These are phyloP conservation scores for Agonopterix arenella DNA, from an alignment of 2,888 invertebrate genomes.

Conservation along the genomic window DNA sequence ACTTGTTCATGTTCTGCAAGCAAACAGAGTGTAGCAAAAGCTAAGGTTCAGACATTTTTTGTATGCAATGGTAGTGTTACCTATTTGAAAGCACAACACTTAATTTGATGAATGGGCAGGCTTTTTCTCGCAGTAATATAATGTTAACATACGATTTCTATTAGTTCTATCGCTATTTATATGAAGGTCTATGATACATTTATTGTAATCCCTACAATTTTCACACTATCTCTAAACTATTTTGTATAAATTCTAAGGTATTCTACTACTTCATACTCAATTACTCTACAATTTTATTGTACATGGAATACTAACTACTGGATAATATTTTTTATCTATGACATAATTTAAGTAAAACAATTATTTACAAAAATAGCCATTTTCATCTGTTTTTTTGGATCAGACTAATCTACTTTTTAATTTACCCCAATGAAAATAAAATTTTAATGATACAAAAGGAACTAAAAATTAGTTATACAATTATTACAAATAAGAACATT, in stretches of 20 bases:
- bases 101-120: not conserved
- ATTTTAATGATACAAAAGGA: constrained; percentile 6
- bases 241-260: constrained; percentile 73
- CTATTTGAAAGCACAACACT: constrained; percentile 1
- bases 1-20: too few relatives aligned
- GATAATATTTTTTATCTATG: constrained; percentile 63
- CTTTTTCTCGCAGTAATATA: constrained; percentile 5
- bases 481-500: constrained; percentile 4
- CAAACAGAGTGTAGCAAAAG: not conserved
- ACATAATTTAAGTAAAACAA: constrained; percentile 71
- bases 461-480: constrained; percentile 4
- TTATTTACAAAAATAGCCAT: constrained; percentile 74
- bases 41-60: not conserved
- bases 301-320: constrained; percentile 72
- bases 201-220: constrained; percentile 52
- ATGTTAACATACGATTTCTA: constrained; percentile 18
- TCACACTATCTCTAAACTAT: constrained; percentile 59
- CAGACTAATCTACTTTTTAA: constrained; percentile 26
- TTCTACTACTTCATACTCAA: constrained; percentile 56
- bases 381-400: constrained; percentile 56
- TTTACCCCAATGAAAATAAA: constrained; percentile 6
- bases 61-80: too few relatives aligned
- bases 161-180: constrained; percentile 14
- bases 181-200: constrained; percentile 59
- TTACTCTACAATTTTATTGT: constrained; percentile 73